Evolutionary conservation across 2,888 invertebrate genomes (phyloP), one percentile per base, ranked within the genome.

Genomic region (Leptinotarsa tumamoca): DNA sequence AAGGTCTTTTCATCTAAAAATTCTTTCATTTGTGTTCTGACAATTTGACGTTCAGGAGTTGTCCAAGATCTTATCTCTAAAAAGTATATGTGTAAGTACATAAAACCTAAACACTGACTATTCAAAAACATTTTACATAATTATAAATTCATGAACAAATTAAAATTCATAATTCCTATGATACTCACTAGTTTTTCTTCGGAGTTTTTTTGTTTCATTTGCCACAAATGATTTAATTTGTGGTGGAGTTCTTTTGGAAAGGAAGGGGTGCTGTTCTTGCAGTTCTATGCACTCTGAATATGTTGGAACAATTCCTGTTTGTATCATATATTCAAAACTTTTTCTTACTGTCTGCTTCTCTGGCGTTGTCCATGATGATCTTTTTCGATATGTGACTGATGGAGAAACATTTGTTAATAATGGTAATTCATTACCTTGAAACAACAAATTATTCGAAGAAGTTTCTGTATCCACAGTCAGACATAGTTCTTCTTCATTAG

Each of bases 141-240:
- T 51, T 51, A 61, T 18, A 23, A 61, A n/a, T 15, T 61, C 18
- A n/a, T 61, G 61, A 23, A n/a, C 61, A 33, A 33, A 33, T 33
- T 33, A 33, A 33, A 33, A 33, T 33, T 33, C 33, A 33, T 33
- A 33, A 33, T 33, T 33, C 33, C 33, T 33, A 33, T 33, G 33
- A 33, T 33, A 33, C 33, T 33, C 33, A 33, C 33, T 33, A 33
- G 33, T 23, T 14, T 14, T 61, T 23, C n/a, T 61, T 61, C 18
- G 21, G 61, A 61, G 61, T 14, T 72, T 72, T 54, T 67, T 72
- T 7, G 52, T 67, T 43, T 72, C 18, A 72, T 72, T 27, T 52
- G 67, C 67, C 18, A 72, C 66, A 67, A 72, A 72, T 21, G 66
- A 67, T 54, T 68, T 68, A 18, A 68, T 68, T 68, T 68, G 68